Conservation (phyloP, 2,113 vertebrate species). For the Gopherus evgoodei region DNA sequence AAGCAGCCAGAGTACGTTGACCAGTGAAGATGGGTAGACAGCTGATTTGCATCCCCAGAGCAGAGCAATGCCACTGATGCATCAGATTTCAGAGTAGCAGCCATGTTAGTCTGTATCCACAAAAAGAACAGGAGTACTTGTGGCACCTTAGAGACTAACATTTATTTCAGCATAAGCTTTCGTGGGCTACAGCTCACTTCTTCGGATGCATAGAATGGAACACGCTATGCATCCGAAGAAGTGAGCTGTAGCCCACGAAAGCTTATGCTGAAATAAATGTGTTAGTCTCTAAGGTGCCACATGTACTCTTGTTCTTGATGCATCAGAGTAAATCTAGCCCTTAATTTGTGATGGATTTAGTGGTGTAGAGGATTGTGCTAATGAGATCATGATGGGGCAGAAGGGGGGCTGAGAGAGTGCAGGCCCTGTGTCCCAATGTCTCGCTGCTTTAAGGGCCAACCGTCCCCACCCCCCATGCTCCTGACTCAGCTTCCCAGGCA, state of each 20-base stretch:
- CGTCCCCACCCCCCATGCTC: neutral
- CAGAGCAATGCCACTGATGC: neutral
- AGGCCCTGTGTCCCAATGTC: neutral
- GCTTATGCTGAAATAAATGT: too few relatives aligned
- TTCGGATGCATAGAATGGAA: too few relatives aligned
- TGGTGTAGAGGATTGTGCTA: neutral
- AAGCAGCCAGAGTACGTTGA: neutral
- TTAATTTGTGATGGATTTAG: neutral
- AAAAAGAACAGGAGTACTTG: too few relatives aligned
- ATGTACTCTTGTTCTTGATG: neutral
- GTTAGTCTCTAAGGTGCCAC: too few relatives aligned
- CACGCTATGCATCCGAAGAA: too few relatives aligned
- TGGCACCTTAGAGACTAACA: too few relatives aligned
- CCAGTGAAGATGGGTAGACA: neutral
- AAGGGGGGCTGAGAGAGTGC: neutral
- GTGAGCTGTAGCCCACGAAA: too few relatives aligned
- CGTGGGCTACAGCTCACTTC: too few relatives aligned
- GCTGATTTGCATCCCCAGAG: neutral
- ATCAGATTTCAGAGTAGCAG: too few relatives aligned
- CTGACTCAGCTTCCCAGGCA: neutral
- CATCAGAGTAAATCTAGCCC: neutral
- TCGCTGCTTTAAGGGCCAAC: rapidly evolving
- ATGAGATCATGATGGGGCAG: neutral
- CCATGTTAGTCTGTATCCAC: too few relatives aligned
- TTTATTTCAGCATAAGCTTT: too few relatives aligned